Base-by-base conservation (phyloP, 2,113 vertebrate genomes). In the Lampris incognitus region DNA sequence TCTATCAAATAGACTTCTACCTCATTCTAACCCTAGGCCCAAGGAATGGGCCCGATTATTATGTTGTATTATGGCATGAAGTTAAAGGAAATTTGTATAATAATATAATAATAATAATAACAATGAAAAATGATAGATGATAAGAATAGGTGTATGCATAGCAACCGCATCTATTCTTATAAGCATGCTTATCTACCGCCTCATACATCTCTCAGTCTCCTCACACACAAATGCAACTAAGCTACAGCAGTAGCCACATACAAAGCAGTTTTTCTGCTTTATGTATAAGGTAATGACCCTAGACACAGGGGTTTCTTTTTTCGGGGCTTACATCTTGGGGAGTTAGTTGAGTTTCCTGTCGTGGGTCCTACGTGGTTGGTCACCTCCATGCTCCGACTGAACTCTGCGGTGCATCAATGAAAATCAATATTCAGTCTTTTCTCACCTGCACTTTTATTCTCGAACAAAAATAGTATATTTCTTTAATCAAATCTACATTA, bases 361-460 rank as follows among this genome's bases (percentile, higher is more conserved):
- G 70, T 40, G 13, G 74, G 65, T 81, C 69, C 74, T 62, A 67
- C 79, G 82, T 71, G 76, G 74, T 76, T 77, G 75, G 85, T 89
- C 78, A 85, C 56, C 83, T 83, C 69, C 80, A 84, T 9, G 54
- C 81, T 73, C 83, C 66, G 52, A 76, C 72, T 78, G 67, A 78
- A 70, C 74, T 69, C 72, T 63, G 55, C 81, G 74, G 75, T 76
- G 74, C 74, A 71, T 80, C 57, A 52, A 59, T 67, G 37, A 78
- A 78, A 85, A 86, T 89, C 84, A 60, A 85, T 86, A 86, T 72
- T 69, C 48, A 44, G 51, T 69, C 79, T 74, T 74, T 58, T 66
- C 75, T 87, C 61, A 82, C 81, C 69, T 66, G 48, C 11, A 5
- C 61, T 68, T 72, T 82, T 79, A 79, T 78, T 58, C 72, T 55